phyloP scores from a whole-genome alignment of 2,797 vertebrate species.

The Mycteria americana region DNA sequence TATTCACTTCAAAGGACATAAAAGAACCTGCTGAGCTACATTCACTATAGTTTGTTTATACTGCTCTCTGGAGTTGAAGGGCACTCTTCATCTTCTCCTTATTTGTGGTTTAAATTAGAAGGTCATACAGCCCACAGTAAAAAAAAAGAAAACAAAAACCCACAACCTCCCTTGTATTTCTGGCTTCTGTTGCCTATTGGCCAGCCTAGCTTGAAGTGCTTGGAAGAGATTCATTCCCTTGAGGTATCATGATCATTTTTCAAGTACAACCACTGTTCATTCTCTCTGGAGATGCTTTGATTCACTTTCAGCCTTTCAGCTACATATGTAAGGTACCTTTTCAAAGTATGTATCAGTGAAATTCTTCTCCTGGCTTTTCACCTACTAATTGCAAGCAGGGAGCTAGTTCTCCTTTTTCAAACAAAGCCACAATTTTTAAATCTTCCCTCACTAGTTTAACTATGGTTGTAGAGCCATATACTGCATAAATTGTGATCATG shows the following conservation, averaged over 20 bases:
- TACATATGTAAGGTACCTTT: slow-evolving; percentile 1
- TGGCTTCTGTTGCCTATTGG: background rate
- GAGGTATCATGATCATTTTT: slow-evolving; percentile 28
- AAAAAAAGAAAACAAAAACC: background rate
- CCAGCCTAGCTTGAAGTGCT: background rate
- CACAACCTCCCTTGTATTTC: background rate
- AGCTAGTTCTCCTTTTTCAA: slow-evolving; percentile 41
- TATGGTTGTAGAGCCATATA: background rate
- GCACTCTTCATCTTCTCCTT: background rate
- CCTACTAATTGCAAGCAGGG: slow-evolving; percentile 61
- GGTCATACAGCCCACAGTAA: background rate
- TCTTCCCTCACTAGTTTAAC: background rate
- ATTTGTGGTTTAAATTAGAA: slow-evolving; percentile 32
- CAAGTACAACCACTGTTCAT: background rate
- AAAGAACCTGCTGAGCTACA: background rate
- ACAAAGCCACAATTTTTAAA: slow-evolving; percentile 27
- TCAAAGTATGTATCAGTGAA: background rate
- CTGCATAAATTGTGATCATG: slow-evolving; percentile 39
- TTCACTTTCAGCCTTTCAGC: slow-evolving; percentile 30
- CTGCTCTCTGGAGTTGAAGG: background rate
- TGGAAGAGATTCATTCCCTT: background rate
- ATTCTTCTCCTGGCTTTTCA: slow-evolving; percentile 65
- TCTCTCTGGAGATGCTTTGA: background rate
- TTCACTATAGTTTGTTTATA: background rate
- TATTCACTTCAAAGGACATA: background rate